Evolutionary conservation across 2,797 vertebrate genomes (phyloP).

Genomic region (Meda fulgida): DNA sequence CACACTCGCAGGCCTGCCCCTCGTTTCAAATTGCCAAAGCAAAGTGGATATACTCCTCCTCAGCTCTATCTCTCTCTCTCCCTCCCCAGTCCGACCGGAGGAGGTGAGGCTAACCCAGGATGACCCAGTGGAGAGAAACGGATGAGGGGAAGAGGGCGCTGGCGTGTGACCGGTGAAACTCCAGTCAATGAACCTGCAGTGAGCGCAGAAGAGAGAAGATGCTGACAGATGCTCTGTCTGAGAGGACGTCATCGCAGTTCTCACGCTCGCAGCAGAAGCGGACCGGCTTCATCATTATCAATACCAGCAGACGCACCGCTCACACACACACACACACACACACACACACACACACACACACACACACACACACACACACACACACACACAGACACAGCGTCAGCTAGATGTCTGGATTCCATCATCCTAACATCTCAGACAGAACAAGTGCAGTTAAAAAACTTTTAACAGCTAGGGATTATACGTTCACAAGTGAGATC

Average conservation of each 20-base stretch:
- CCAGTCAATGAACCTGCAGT: slow-evolving; percentile 56
- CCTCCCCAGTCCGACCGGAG: background rate
- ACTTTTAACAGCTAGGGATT: slow-evolving; percentile 26
- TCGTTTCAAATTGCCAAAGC: slow-evolving; percentile 37
- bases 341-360: background rate
- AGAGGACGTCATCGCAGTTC: slow-evolving; percentile 35
- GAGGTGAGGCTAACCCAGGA: background rate
- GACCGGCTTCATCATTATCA: slow-evolving; percentile 37
- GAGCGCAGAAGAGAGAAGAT: slow-evolving; percentile 36
- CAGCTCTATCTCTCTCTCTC: slow-evolving; percentile 10
- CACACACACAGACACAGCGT: slow-evolving; percentile 29
- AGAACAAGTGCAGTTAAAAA: slow-evolving; percentile 1
- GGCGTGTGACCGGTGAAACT: slow-evolving; percentile 42
- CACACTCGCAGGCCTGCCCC: slow-evolving; percentile 11
- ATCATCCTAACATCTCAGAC: slow-evolving; percentile 23
- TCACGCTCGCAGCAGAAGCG: slow-evolving; percentile 19
- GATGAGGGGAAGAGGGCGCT: slow-evolving; percentile 46
- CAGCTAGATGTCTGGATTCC: slow-evolving; percentile 45
- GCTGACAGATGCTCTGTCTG: slow-evolving; percentile 50
- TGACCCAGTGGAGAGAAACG: slow-evolving; percentile 18
- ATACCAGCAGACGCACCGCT: slow-evolving; percentile 37
- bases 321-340: background rate
- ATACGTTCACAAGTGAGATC: too few species aligned
- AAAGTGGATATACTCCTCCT: slow-evolving; percentile 19
- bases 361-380: too few species aligned